Base-by-base conservation (phyloP, 2,113 vertebrate genomes). In the Rhinichthys klamathensis region DNA sequence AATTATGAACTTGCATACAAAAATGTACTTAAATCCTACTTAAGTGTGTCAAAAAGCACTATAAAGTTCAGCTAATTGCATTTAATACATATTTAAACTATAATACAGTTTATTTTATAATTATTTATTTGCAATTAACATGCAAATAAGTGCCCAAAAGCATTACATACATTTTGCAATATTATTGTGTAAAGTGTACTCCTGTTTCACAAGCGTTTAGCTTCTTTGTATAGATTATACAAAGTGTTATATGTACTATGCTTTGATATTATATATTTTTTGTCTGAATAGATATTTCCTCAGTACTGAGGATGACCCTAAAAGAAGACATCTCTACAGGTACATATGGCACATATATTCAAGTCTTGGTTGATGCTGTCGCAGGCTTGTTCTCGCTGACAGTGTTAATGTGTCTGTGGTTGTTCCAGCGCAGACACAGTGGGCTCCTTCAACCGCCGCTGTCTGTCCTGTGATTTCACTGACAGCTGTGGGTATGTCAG, bases 291-390 rank as follows among this genome's bases (percentile, higher is more conserved):
- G 98, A 92, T 99, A 99, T 86, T 99, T 99, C 91, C 89, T 99
- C 88, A 99, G 98, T 93, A 99, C 97, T 0, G 98, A 99, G 89
- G 97, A 98, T 27, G 93, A 95, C 16, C 97, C 97, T 0, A 96
- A 94, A 74, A 92, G 96, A 58, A 91, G 96, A n/a, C 98, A 99
- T 32, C 93, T 99, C 67, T 99, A 98, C 95, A 99, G 97, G 98
- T 99, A 77, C 35, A 85, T 25, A 73, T 2, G 4, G 11, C 74
- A 49, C 3, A 75, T 54, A 70, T 60, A 41, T 60, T 25, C 3
- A 41, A 41, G 32, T 3, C 21, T 58, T n/a, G 30, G 8, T 13
- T 81, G 27, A 13, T 69, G 44, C 41, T 61, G 76, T 79, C 76
- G 9, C 60, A 69, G 9, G 3, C 27, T 46, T 35, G 25, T 30